phyloP scores from a whole-genome alignment of 2,113 vertebrate genomes.

The Ctenomys sociabilis region DNA sequence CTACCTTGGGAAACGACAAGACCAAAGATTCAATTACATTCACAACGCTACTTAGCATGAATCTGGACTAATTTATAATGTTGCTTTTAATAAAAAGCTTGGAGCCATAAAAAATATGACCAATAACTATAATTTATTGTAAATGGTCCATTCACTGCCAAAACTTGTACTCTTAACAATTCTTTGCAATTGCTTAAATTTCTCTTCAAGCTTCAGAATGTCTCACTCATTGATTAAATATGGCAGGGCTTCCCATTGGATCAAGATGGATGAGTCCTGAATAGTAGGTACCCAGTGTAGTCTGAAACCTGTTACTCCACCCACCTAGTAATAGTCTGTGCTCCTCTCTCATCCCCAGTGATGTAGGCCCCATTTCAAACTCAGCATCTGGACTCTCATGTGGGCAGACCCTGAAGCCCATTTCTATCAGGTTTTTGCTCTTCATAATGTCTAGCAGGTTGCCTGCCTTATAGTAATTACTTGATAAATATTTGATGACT shows the following conservation, averaged over 20 bases:
- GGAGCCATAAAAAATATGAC: neutral
- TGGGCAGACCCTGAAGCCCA: neutral
- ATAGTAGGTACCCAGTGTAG: neutral
- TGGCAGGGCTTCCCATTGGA: neutral
- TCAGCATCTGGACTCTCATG: neutral
- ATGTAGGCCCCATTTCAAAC: neutral
- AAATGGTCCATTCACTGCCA: neutral
- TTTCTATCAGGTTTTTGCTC: neutral
- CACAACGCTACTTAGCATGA: neutral
- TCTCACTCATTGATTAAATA: neutral
- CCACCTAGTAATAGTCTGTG: neutral
- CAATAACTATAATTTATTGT: neutral
- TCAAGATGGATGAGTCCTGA: neutral
- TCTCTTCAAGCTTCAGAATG: neutral
- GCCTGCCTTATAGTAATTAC: neutral
- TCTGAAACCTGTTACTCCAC: neutral
- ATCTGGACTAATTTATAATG: constrained; percentile 51
- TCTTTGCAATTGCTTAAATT: constrained; percentile 35
- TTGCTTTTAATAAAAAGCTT: constrained; percentile 49
- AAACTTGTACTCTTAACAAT: constrained; percentile 2
- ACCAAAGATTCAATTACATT: constrained; percentile 2
- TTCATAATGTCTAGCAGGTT: neutral
- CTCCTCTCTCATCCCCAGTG: neutral
- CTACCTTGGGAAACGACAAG: neutral
- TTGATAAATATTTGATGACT: constrained; percentile 40